Evolutionary conservation across 2,888 invertebrate species (phyloP), one percentile per base, ranked within the genome.

Genomic region (Orthosia gothica): DNA sequence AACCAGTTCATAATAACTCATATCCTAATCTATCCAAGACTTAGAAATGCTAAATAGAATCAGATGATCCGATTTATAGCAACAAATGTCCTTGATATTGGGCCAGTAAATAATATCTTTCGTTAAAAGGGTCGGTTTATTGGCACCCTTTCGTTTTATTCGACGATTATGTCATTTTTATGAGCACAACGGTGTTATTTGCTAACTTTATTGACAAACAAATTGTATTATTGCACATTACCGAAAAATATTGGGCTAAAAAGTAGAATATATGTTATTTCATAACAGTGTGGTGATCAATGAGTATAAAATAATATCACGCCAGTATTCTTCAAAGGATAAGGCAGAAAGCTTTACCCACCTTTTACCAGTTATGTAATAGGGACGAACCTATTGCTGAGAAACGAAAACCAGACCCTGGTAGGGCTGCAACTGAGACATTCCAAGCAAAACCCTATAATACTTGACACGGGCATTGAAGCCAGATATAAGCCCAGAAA

Each of bases 141-240:
- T 92, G 94, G 93, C 91, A 94, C 94, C 95, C 95, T 94, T 95
- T 93, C 94, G 84, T 93, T 95, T 94, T 94, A 95, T 94, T 91
- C 91, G 89, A 90, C 93, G 94, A 94, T 95, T 95, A 95, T 94
- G 93, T 94, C 94, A 94, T 91, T 94, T 95, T 95, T 95, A 95
- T 93, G 94, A 91, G 86, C 89, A 89, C 89, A 93, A 88, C 89
- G 86, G 90, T 87, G 91, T 89, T 92, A 92, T 93, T 93, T 92
- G 90, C 91, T 91, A 89, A 91, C 92, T 93, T 94, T 94, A 94
- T 94, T 91, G 92, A 90, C 91, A 92, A 93, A 92, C 92, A 93
- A 93, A 93, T 91, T 90, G 90, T 90, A 92, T 90, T 87, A 85
- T 86, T 86, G 40, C 68, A 59, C 71, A 54, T 62, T 78, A 58